A percentile compares a stretch with the other conserved stretches of the same genome.
phyloP scores from a whole-genome alignment of 2,888 invertebrate species.

The Taenaris catops region DNA sequence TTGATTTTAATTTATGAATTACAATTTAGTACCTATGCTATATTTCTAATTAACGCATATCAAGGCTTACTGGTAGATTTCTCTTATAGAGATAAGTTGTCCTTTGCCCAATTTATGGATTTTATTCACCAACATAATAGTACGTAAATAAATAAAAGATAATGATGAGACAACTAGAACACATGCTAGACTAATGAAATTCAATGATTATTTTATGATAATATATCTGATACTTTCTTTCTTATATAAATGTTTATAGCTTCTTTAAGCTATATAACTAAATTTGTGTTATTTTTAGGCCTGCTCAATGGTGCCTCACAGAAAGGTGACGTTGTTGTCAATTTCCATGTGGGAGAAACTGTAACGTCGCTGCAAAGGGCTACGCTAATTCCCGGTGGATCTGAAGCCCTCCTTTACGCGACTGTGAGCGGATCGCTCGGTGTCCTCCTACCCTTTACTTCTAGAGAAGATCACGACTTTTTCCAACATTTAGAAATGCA shows the following conservation, averaged over 20 bases:
- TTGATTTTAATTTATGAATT: too few relatives aligned
- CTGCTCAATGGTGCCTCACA: slow-evolving; percentile 98
- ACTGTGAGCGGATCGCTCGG: slow-evolving; percentile 97
- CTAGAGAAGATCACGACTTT: slow-evolving; percentile 98
- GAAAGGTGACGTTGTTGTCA: slow-evolving; percentile 95
- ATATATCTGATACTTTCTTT: slow-evolving; percentile 36
- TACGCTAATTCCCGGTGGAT: slow-evolving; percentile 97
- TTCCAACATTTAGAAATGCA: slow-evolving; percentile 99
- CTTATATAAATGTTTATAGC: not conserved
- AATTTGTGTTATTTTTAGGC: slow-evolving; percentile 70
- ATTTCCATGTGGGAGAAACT: slow-evolving; percentile 97
- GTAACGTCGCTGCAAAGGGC: slow-evolving; percentile 97
- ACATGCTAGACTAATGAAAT: slow-evolving; percentile 80
- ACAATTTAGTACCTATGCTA: too few relatives aligned
- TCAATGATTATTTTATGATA: slow-evolving; percentile 54
- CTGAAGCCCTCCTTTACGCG: slow-evolving; percentile 97
- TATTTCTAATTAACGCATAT: too few relatives aligned
- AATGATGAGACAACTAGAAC: slow-evolving; percentile 35
- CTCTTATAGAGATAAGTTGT: too few relatives aligned
- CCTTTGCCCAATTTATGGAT: too few relatives aligned
- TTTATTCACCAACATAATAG: too few relatives aligned
- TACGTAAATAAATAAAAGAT: too few relatives aligned
- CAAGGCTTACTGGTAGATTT: too few relatives aligned
- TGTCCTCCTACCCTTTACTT: slow-evolving; percentile 95
- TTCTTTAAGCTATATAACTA: not conserved